Conservation (phyloP, 2,888 invertebrate genomes). For the Cosmopolites sordidus region DNA sequence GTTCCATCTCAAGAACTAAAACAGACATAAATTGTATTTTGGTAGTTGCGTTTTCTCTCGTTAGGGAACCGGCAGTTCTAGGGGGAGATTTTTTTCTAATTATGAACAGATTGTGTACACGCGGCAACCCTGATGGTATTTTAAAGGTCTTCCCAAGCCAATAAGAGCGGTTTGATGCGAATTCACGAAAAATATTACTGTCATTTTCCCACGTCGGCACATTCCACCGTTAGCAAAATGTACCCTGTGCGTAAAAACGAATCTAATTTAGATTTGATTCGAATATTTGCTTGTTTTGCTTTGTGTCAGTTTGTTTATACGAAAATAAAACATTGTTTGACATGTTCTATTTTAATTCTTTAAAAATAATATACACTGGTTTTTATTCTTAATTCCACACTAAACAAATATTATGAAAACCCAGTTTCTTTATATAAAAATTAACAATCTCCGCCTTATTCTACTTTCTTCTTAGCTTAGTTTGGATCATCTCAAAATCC, state of each 20-base stretch:
- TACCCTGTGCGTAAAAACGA: background rate
- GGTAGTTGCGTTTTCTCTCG: constrained; percentile 26
- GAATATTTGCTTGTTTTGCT: background rate
- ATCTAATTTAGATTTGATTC: background rate
- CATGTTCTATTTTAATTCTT: no score
- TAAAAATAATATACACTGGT: no score
- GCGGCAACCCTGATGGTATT: constrained; percentile 37
- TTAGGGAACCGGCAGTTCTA: constrained; percentile 28
- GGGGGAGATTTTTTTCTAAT: constrained; percentile 37
- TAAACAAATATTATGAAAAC: no score
- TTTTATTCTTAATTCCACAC: no score
- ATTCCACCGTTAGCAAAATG: constrained; percentile 2
- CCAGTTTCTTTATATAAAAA: no score
- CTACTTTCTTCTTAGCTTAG: no score
- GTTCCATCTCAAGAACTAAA: constrained; percentile 10
- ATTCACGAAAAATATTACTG: constrained; percentile 31
- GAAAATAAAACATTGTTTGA: background rate
- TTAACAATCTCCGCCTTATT: no score
- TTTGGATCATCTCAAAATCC: no score
- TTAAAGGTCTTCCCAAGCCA: constrained; percentile 39
- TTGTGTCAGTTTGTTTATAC: background rate
- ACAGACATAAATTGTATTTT: background rate
- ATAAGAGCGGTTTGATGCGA: constrained; percentile 33
- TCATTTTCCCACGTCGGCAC: constrained; percentile 24
- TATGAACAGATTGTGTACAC: constrained; percentile 38